A percentile compares a stretch with the other conserved stretches of the same genome.
These are phyloP conservation scores for Rapana venosa DNA, from an alignment of 2,888 invertebrate genomes.

Conservation along the genomic window DNA sequence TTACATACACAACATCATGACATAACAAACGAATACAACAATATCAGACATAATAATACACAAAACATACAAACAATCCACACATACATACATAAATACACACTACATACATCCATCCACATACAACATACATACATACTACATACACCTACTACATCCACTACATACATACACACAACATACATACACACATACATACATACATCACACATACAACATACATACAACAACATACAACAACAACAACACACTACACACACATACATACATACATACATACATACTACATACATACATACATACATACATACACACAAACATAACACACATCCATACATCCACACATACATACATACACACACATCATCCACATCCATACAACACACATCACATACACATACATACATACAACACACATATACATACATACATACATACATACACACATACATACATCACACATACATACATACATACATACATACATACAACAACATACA, in stretches of 20 bases:
- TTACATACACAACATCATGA: no score
- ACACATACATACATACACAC: background rate
- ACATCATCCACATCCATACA: background rate
- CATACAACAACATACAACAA: background rate
- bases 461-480: background rate
- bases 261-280: background rate
- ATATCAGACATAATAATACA: no score
- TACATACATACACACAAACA: background rate
- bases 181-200: background rate
- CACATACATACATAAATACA: background rate
- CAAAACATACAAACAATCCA: no score
- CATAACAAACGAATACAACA: no score
- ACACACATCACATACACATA: slow-evolving; percentile 9
- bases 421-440: background rate
- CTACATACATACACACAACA: background rate
- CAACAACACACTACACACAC: background rate
- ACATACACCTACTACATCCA: background rate
- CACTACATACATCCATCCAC: background rate
- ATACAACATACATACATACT: background rate
- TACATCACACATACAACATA: background rate
- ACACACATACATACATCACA: background rate
- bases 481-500: background rate
- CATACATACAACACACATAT: background rate
- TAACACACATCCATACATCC: background rate
- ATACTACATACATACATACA: background rate